Evolutionary conservation across 2,797 vertebrate genomes (phyloP).

Genomic region (Premnoplex brunnescens): DNA sequence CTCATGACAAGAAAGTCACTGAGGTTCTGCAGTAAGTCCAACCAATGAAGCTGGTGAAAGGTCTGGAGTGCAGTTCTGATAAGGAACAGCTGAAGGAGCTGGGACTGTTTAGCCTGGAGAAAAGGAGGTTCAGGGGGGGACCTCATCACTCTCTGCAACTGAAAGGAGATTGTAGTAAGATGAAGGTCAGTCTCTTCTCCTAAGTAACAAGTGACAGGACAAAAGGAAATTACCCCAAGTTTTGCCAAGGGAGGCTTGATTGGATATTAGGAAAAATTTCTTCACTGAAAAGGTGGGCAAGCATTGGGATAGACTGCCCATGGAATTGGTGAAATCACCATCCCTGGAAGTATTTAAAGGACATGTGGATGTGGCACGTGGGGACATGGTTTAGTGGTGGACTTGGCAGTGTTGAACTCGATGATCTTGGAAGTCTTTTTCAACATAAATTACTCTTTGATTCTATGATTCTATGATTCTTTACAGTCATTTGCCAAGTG

Average conservation of each 20-base stretch:
- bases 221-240: neutral
- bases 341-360: neutral
- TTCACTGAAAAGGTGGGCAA: neutral
- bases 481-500: neutral
- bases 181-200: accelerated
- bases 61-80: neutral
- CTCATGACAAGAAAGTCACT: neutral
- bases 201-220: neutral
- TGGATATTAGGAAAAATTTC: neutral
- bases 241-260: neutral
- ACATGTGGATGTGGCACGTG: neutral
- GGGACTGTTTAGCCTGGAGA: neutral
- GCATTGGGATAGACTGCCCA: neutral
- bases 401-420: neutral
- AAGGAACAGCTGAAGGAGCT: neutral
- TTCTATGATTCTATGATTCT: neutral
- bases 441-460: neutral
- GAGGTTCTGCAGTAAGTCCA: neutral
- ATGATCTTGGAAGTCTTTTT: neutral
- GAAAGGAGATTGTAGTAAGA: neutral
- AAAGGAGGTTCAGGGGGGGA: neutral
- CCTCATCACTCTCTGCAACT: neutral
- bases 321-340: neutral
- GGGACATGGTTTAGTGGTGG: neutral
- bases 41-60: neutral